A percentile compares a stretch with the other conserved stretches of the same genome.
Conservation (phyloP, 2,797 vertebrate species). For the Pseudocheirus occidentalis region DNA sequence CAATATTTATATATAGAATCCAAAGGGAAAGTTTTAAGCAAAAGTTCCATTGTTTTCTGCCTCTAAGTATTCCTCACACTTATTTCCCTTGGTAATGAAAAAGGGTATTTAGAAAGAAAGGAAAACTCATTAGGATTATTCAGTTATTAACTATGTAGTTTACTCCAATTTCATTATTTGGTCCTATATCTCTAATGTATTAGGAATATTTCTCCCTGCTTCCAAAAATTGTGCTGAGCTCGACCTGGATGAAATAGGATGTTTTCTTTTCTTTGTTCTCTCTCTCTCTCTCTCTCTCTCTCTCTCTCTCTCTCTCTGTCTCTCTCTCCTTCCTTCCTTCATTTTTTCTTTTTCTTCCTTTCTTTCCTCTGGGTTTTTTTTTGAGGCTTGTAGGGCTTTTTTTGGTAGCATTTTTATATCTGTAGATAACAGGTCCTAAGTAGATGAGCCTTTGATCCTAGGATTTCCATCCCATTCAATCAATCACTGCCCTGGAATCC, state of each 20-base stretch:
- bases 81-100: background rate
- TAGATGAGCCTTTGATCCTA: background rate
- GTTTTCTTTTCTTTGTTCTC: background rate
- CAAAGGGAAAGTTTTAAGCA: background rate
- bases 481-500: no score
- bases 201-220: background rate
- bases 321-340: no score
- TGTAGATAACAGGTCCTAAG: background rate
- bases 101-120: background rate
- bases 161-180: background rate
- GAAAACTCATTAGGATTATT: background rate
- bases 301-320: no score
- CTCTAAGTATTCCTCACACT: background rate
- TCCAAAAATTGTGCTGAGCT: background rate
- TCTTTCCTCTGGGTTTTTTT: background rate
- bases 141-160: background rate
- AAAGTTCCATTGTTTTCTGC: background rate
- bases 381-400: background rate
- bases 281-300: no score
- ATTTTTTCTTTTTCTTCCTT: no score
- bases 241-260: background rate
- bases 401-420: background rate
- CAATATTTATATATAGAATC: background rate
- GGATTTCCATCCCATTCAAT: no score
- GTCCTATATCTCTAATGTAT: background rate